Base-by-base conservation (phyloP, 2,113 vertebrate species). In the Eulacestoma nigropectus region DNA sequence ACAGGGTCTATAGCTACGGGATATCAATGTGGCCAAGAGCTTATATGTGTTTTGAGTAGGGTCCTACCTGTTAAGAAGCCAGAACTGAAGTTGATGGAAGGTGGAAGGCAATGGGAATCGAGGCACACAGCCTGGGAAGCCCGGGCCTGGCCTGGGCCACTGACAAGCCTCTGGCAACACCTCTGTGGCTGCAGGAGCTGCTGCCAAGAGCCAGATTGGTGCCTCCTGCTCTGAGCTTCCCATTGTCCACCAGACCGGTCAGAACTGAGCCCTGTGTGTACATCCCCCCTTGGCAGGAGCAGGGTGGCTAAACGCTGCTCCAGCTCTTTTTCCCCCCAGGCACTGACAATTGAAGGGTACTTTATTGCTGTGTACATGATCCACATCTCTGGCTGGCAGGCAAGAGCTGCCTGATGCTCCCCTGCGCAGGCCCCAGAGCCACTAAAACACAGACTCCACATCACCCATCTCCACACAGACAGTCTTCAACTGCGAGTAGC, bases 391-490 rank as follows among this genome's bases (percentile, higher is more conserved):
- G 47, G 75, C 49, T 89, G 74, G 64, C 52, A 52, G 78, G 35
- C 4, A 81, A 9, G 57, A 62, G 67, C 50, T 77, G 69, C 41
- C 67, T 55, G 82, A 32, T 62, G 67, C n/a, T 72, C 47, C 85
- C 70, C 50, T 37, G n/a, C 17, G 27, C n/a, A 47, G 63, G 64
- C 9, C 52, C 35, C 32, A 65, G 57, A 49, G 83, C 27, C 59
- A 33, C 96, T 98, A 99, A 90, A 99, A 99, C 30, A 93, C 95
- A 7, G 98, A 98, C 5, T 99, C 98, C 18, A 99, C 99, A 0
- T 99, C 98, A 4, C 99, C 99, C 99, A 99, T 99, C 96, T 99
- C 99, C 97, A 99, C 99, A 0, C 98, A 98, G 77, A 99, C 98
- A 0, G 99, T 99, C 98, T 99, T 99, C 89, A 99, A 98, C 91